Percentiles rank a stretch among this genome's conserved stretches.
Conservation (phyloP, 2,888 invertebrate species). For the Pollenia labialis region DNA sequence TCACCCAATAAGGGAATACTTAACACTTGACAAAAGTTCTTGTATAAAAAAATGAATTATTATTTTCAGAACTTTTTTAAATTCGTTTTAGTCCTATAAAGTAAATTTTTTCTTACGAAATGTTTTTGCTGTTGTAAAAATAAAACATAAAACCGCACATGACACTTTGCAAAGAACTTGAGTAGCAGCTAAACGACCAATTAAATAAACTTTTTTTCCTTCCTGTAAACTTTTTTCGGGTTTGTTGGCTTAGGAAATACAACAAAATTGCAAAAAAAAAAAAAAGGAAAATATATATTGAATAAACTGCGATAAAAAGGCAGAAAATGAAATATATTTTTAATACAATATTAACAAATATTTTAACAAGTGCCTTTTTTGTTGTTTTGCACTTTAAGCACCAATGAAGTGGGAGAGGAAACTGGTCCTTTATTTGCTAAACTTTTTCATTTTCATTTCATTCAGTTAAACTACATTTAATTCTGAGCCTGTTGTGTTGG, state of each 20-base stretch:
- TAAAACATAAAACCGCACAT: conserved; percentile 27
- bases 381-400: not conserved
- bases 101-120: not conserved
- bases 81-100: conserved; percentile 5
- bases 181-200: conserved; percentile 59
- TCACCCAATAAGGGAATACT: too few species aligned
- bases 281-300: conserved; percentile 13
- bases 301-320: conserved; percentile 6
- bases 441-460: conserved; percentile 34
- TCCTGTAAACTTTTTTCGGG: not conserved
- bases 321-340: conserved; percentile 31
- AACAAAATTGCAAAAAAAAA: not conserved
- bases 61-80: not conserved
- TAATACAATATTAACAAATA: conserved; percentile 30
- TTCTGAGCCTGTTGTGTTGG: conserved; percentile 44
- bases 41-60: too few species aligned
- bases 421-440: not conserved
- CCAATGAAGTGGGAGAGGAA: too few species aligned
- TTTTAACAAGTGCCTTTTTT: conserved; percentile 13
- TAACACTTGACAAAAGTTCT: too few species aligned
- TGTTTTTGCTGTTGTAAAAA: not conserved
- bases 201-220: conserved; percentile 41
- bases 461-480: conserved; percentile 52
- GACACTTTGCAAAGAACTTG: conserved; percentile 47
- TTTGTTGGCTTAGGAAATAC: conserved; percentile 19